A percentile compares a stretch with the other conserved stretches of the same genome.
Evolutionary conservation across 2,888 invertebrate genomes (phyloP).

Genomic region (Pseudococcus viburni): DNA sequence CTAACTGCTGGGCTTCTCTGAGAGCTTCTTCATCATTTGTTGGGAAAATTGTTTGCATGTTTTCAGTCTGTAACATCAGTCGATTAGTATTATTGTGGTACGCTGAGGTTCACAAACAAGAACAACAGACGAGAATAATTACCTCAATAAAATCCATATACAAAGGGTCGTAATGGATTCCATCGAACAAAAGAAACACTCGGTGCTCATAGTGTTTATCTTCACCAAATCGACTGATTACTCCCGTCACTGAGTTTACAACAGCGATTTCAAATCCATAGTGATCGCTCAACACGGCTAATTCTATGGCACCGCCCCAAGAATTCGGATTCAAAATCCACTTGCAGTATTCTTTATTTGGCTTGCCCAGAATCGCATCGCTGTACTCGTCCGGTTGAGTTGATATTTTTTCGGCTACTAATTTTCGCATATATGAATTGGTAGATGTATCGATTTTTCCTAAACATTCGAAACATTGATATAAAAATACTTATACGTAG

Average conservation of each 20-base stretch:
- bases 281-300: slow-evolving; percentile 87
- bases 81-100: too few species aligned
- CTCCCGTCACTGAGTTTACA: slow-evolving; percentile 90
- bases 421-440: slow-evolving; percentile 84
- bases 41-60: slow-evolving; percentile 86
- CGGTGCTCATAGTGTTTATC: slow-evolving; percentile 87
- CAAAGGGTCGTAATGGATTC: slow-evolving; percentile 96
- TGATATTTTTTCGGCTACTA: slow-evolving; percentile 88
- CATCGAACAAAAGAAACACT: slow-evolving; percentile 93
- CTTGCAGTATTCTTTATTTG: slow-evolving; percentile 86
- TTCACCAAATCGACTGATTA: slow-evolving; percentile 94
- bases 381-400: slow-evolving; percentile 84
- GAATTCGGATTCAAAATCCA: slow-evolving; percentile 92
- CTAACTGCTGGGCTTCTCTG: slow-evolving; percentile 86
- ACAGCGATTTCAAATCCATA: slow-evolving; percentile 94
- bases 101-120: too few species aligned
- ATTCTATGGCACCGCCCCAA: slow-evolving; percentile 97
- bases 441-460: slow-evolving; percentile 82
- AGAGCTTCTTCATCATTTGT: slow-evolving; percentile 81
- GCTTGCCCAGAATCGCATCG: slow-evolving; percentile 88
- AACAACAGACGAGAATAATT: slow-evolving; percentile 67
- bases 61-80: slow-evolving; percentile 75
- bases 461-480: slow-evolving; percentile 68
- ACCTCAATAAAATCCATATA: slow-evolving; percentile 85
- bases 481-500: too few species aligned